Evolutionary conservation across 2,888 invertebrate species (phyloP).

Genomic region (Margaritifera margaritifera): DNA sequence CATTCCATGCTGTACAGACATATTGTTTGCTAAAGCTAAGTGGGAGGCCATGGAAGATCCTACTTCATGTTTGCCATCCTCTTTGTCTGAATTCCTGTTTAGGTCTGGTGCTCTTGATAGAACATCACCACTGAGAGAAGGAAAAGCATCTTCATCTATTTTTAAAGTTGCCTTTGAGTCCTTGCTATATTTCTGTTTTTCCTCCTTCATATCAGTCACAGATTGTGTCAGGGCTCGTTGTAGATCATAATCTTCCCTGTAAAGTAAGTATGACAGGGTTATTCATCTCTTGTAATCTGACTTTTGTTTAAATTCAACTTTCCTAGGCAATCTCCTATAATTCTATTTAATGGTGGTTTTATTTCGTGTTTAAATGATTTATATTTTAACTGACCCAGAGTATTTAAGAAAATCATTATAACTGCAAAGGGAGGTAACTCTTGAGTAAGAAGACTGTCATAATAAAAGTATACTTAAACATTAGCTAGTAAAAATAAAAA

Average conservation of each 20-base stretch:
- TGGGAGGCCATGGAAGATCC: constrained; percentile 63
- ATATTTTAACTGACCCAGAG: no score
- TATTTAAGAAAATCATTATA: no score
- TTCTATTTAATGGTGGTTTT: no score
- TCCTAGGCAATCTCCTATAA: no score
- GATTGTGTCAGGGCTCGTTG: constrained; percentile 56
- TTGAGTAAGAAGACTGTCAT: no score
- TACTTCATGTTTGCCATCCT: neutral
- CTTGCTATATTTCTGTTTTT: constrained; percentile 26
- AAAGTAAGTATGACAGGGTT: constrained; percentile 4
- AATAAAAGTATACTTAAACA: no score
- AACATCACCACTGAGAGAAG: constrained; percentile 25
- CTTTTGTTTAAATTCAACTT: no score
- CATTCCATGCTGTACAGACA: constrained; percentile 63
- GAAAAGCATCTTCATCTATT: constrained; percentile 35
- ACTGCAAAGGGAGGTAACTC: no score
- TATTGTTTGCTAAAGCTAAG: constrained; percentile 64
- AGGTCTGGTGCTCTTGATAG: neutral
- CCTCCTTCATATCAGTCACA: constrained; percentile 46
- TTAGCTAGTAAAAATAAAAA: no score
- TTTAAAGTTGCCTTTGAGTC: constrained; percentile 11
- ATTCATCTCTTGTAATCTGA: no score
- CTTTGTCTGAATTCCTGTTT: no score
- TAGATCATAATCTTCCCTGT: constrained; percentile 50
- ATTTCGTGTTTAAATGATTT: no score